Evolutionary conservation across 2,797 vertebrate genomes (phyloP), one percentile per base, ranked within the genome.

Genomic region (Halcyon smyrnensis): DNA sequence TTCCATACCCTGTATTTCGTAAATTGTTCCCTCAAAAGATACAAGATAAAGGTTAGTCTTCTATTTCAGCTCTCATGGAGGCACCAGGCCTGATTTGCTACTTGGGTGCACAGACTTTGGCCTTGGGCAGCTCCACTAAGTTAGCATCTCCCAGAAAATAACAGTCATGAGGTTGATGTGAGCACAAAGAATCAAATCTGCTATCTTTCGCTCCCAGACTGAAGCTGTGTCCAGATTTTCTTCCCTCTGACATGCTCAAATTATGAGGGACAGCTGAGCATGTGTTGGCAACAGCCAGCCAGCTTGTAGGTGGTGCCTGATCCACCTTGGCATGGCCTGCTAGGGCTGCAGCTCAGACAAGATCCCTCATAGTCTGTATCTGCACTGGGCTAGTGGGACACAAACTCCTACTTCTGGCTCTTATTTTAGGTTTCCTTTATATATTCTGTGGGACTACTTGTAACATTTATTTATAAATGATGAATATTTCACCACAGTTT

Each of bases 401-500:
- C 30, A 84, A 80, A 90, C 1, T 27, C 10, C 60, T 84, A 48
- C 28, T 59, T 71, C 51, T 43, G 50, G 8, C 51, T 90, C 32
- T 45, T 90, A 70, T 79, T 93, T 91, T 85, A 92, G 32, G 45
- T 32, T 78, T 76, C 39, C 41, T 6, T 87, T 51, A 76, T 53
- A 79, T 76, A 86, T 95, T 88, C 77, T 53, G 59, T 86, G 87
- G 54, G 87, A 81, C 62, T 64, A 59, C 81, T 84, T 93, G 65
- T 89, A 91, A 73, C 13, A 2, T 91, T 94, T 94, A 80, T 84
- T 97, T 88, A 67, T 84, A 88, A 93, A 92, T 60, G 4, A 89
- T 77, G 4, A 82, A 39, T 92, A 94, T 84, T 94, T 90, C 51
- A 75, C 62, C 43, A 59, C 14, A 34, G 36, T 92, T 53, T 89